Conservation (phyloP, 2,888 invertebrate genomes). For the Cacoxenus indagator region DNA sequence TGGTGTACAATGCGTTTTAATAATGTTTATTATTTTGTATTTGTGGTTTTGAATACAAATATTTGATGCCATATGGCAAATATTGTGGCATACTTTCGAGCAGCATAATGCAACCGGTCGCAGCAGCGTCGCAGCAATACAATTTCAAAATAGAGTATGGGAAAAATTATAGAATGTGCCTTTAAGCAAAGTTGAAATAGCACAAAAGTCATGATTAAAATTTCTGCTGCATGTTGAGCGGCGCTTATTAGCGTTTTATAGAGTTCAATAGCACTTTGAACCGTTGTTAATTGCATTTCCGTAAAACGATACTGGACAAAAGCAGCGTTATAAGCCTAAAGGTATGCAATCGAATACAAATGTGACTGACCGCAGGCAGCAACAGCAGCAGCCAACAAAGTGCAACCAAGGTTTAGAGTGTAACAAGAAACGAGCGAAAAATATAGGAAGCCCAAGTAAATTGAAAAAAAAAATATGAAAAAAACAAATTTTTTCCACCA, state of each 20-base stretch:
- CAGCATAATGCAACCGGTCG: not conserved
- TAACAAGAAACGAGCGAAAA: not conserved
- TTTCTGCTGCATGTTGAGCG: not conserved
- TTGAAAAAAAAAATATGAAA: not conserved
- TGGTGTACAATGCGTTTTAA: no score
- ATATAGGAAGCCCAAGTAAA: no score
- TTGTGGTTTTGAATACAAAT: not conserved
- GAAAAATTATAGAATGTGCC: not conserved
- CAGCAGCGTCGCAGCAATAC: no score
- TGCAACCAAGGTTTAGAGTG: not conserved
- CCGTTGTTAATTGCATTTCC: constrained; percentile 15
- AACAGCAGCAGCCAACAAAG: not conserved
- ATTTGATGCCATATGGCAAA: not conserved
- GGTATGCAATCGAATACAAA: not conserved
- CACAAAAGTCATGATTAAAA: not conserved
- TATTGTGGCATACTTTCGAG: not conserved
- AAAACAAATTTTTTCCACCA: not conserved
- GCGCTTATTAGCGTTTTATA: not conserved
- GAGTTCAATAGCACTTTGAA: not conserved
- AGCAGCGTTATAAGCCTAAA: not conserved
- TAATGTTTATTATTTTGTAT: not conserved
- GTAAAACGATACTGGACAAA: not conserved
- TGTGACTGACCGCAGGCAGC: not conserved
- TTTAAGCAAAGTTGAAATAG: not conserved
- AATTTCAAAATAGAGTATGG: no score